Evolutionary conservation across 2,888 invertebrate species (phyloP), one percentile per base, ranked within the genome.

Genomic region (Pseudoips prasinana): DNA sequence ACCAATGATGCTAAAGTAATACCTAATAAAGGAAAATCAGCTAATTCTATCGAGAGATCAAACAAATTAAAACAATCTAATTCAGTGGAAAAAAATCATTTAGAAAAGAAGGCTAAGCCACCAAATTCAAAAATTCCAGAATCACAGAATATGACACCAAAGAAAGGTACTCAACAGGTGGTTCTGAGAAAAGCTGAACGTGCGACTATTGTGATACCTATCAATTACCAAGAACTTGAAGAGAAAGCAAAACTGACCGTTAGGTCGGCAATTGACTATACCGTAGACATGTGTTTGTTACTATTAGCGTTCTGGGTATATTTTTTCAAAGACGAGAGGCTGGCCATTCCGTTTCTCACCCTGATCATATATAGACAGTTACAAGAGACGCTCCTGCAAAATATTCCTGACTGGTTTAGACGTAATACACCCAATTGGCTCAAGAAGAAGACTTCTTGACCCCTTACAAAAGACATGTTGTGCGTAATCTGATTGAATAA

Each of bases 271-370:
- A 83, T 95, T 10, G 93, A 93, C 65, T 95, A 94, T 65, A 79
- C 92, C 10, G 94, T 94, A 0, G 95, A 96, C 71, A 71, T 95
- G 38, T 92, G 93, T 23, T 90, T 96, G 59, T 90, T 96, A 39
- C 50, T 92, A 20, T 91, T 95, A 7, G 95, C 96, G 10, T 92
- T 94, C 71, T 96, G 95, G 92, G 90, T 95, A 19, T 96, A 95
- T 76, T 78, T 95, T 34, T 95, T 95, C 64, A 93, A 94, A 63
- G 94, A 94, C 64, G 94, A 95, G 66, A 89, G 93, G 47, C 88
- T 95, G 27, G 94, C 95, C n/a, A 90, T 96, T 53, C 96, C 96
- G 18, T 92, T 95, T 54, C 89, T 96, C 40, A 88, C 92, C 22
- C 84, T 96, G 1, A 91, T 95, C 73, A 92, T 95, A 27, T 96